These are phyloP conservation scores for Stratiolaelaps scimitus DNA, from an alignment of 1,140 invertebrate species.

Conservation along the genomic window DNA sequence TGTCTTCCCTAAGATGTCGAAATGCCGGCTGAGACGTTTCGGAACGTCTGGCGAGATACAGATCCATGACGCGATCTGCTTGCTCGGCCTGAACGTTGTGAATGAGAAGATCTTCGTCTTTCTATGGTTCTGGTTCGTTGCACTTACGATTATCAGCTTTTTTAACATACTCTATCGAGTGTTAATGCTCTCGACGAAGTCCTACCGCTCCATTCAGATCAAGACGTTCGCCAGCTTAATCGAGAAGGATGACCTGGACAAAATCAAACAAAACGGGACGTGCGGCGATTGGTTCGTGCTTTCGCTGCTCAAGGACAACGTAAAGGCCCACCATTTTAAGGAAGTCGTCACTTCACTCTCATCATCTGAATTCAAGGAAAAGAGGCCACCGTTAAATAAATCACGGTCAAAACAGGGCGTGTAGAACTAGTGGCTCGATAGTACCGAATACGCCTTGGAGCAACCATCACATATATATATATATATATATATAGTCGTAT, in stretches of 20 bases:
- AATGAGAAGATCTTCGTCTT: slow-evolving; percentile 90
- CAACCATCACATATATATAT: too few species aligned
- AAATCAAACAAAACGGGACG: background rate
- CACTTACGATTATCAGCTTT: slow-evolving; percentile 49
- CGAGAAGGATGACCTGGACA: background rate
- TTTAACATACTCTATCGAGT: slow-evolving; percentile 59
- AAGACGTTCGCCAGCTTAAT: background rate
- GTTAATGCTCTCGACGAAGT: slow-evolving; percentile 48
- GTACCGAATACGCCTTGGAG: too few species aligned
- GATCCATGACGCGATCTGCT: slow-evolving; percentile 65
- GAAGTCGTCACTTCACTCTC: slow-evolving; percentile 1
- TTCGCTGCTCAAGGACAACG: slow-evolving; percentile 19
- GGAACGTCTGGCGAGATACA: slow-evolving; percentile 65
- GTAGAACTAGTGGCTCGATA: too few species aligned
- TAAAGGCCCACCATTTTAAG: slow-evolving; percentile 33
- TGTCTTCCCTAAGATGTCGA: slow-evolving; percentile 77
- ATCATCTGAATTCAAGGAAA: background rate
- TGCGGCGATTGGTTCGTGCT: slow-evolving; percentile 34
- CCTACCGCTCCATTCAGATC: background rate
- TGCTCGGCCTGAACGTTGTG: slow-evolving; percentile 74
- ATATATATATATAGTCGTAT: too few species aligned
- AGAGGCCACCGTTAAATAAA: too few species aligned
- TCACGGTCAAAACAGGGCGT: too few species aligned
- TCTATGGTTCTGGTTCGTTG: slow-evolving; percentile 51
- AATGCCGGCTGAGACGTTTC: slow-evolving; percentile 70